Evolutionary conservation across 1,140 invertebrate genomes (phyloP).

Genomic region (Diachasmimorpha longicaudata): DNA sequence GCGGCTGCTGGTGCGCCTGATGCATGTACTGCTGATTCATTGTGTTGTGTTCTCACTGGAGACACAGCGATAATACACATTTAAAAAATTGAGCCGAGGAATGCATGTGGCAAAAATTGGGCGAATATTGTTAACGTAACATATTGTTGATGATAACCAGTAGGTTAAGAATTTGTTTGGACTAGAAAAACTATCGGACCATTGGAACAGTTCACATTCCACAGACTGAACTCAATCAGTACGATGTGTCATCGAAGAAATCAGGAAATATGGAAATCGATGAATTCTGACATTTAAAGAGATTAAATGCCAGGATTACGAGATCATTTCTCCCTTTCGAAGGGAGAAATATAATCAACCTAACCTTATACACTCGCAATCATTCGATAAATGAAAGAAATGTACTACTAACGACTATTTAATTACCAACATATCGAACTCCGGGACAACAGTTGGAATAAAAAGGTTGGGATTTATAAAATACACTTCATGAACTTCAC

Average conservation of each 20-base stretch:
- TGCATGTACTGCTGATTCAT: constrained; percentile 12
- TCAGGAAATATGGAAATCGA: not conserved
- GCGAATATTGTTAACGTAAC: not conserved
- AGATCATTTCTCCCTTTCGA: not conserved
- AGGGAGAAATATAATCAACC: not conserved
- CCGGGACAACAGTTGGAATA: not conserved
- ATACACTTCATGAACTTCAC: not conserved
- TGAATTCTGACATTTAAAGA: not conserved
- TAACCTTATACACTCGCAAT: not conserved
- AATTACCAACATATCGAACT: not conserved
- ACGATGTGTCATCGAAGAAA: not conserved
- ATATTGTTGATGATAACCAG: not conserved
- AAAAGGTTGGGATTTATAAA: not conserved
- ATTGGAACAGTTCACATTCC: not conserved
- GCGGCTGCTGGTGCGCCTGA: not conserved
- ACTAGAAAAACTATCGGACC: not conserved
- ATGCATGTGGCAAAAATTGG: too few species aligned
- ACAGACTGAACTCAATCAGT: not conserved
- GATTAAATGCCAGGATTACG: not conserved
- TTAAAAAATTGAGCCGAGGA: too few species aligned
- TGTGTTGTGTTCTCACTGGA: not conserved
- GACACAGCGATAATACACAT: too few species aligned
- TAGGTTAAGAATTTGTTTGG: not conserved
- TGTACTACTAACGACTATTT: not conserved
- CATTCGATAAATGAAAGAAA: not conserved